These are phyloP conservation scores for Tragopan temminckii DNA, from an alignment of 2,797 vertebrate species.

Conservation along the genomic window DNA sequence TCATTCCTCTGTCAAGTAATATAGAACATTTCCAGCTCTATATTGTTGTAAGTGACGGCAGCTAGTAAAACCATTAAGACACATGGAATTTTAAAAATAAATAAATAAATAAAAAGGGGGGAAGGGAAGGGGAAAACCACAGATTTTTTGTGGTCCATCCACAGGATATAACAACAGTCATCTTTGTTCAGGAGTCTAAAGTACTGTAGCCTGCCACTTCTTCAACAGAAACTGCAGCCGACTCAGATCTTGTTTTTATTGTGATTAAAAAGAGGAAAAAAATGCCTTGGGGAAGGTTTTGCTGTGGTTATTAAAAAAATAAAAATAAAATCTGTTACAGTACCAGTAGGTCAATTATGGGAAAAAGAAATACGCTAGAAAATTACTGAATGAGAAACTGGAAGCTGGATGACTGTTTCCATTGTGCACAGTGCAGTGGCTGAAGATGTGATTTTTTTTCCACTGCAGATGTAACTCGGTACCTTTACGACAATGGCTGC, in stretches of 20 bases:
- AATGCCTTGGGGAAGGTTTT: not conserved
- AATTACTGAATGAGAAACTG: not conserved
- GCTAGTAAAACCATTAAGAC: not conserved
- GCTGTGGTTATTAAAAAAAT: not conserved
- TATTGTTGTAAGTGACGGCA: not conserved
- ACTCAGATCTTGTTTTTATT: not conserved
- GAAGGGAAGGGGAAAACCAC: not conserved
- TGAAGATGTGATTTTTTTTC: not conserved
- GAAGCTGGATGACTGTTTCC: not conserved
- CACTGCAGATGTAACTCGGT: not conserved
- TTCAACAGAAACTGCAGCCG: not conserved
- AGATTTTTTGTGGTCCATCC: not conserved
- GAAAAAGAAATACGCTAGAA: not conserved
- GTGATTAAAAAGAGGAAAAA: not conserved
- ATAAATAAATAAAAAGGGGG: not conserved
- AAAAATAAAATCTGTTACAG: not conserved
- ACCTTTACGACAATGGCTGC: not conserved
- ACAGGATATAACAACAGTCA: not conserved
- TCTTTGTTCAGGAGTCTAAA: not conserved
- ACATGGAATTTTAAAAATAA: not conserved
- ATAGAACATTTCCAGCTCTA: not conserved
- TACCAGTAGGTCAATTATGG: not conserved
- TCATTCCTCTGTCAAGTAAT: not conserved
- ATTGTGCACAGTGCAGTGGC: not conserved
- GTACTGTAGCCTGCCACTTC: not conserved